Conservation (phyloP, 2,797 vertebrate genomes). For the Chelidonichthys spinosus region DNA sequence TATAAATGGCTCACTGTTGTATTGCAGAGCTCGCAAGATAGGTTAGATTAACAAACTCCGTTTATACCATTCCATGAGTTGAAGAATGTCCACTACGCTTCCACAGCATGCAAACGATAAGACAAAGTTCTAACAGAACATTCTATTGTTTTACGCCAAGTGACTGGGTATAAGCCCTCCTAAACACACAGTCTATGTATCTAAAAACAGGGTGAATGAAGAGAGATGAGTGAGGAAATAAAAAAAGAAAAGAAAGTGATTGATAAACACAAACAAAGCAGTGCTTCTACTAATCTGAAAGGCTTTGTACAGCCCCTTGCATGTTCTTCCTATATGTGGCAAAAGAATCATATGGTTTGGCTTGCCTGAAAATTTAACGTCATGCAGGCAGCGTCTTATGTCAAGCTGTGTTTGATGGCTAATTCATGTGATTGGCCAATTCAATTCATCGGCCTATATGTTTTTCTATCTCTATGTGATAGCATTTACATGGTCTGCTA, state of each 20-base stretch:
- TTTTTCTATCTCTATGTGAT: constrained; percentile 21
- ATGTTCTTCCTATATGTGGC: constrained; percentile 28
- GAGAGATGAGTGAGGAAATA: constrained; percentile 63
- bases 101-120: constrained; percentile 66
- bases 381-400: constrained; percentile 19
- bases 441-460: neutral
- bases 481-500: constrained; percentile 26
- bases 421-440: neutral
- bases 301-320: constrained; percentile 3
- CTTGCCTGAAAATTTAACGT: constrained; percentile 10
- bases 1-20: constrained; percentile 53
- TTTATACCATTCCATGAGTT: constrained; percentile 40
- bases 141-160: constrained; percentile 7
- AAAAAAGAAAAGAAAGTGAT: constrained; percentile 39
- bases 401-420: constrained; percentile 4
- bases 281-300: constrained; percentile 38
- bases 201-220: constrained; percentile 61
- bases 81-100: constrained; percentile 56
- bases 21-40: constrained; percentile 36
- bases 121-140: constrained; percentile 49
- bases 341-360: constrained; percentile 12
- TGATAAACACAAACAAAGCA: constrained; percentile 61
- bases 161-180: constrained; percentile 31
- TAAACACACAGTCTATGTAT: constrained; percentile 40
- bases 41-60: constrained; percentile 42